Evolutionary conservation across 37 sponge, comb jelly and placozoan species (phyloP).

Genomic region (Tethya wilhelma): DNA sequence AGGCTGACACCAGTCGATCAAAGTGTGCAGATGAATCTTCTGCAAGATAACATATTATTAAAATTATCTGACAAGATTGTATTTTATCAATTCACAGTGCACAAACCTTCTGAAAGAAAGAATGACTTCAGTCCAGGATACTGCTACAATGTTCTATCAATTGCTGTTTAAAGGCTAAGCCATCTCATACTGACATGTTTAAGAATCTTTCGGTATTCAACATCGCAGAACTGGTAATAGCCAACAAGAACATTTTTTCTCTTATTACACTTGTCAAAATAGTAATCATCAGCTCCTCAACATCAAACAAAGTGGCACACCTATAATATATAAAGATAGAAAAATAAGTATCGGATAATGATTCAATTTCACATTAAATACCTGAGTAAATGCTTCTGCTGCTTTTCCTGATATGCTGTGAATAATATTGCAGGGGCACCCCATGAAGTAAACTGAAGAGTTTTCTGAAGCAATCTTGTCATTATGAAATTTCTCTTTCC

Average conservation of each 20-base stretch:
- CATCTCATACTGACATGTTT: conserved; percentile 61
- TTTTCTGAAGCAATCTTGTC: conserved; percentile 36
- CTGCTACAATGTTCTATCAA: conserved; percentile 26
- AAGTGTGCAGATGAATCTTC: not conserved
- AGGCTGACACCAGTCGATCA: not conserved
- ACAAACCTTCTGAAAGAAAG: conserved; percentile 23
- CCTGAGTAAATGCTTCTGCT: conserved; percentile 6
- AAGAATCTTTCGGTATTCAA: conserved; percentile 51
- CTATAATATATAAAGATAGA: not conserved
- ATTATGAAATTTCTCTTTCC: conserved; percentile 51
- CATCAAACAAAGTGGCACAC: conserved; percentile 36
- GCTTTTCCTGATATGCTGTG: conserved; percentile 53
- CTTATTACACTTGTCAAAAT: conserved; percentile 60
- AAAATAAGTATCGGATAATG: not conserved
- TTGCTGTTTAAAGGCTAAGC: conserved; percentile 45
- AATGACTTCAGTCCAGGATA: conserved; percentile 39
- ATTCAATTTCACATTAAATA: not conserved
- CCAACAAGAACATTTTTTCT: conserved; percentile 40
- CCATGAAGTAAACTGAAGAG: conserved; percentile 34
- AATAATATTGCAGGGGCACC: too few relatives aligned
- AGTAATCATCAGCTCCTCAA: conserved; percentile 63
- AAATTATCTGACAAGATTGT: not conserved
- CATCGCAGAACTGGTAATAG: conserved; percentile 54
- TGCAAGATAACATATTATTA: not conserved
- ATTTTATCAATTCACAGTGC: too few relatives aligned